Conservation (phyloP, 2,888 invertebrate genomes). For the Drosophila gaucha region DNA sequence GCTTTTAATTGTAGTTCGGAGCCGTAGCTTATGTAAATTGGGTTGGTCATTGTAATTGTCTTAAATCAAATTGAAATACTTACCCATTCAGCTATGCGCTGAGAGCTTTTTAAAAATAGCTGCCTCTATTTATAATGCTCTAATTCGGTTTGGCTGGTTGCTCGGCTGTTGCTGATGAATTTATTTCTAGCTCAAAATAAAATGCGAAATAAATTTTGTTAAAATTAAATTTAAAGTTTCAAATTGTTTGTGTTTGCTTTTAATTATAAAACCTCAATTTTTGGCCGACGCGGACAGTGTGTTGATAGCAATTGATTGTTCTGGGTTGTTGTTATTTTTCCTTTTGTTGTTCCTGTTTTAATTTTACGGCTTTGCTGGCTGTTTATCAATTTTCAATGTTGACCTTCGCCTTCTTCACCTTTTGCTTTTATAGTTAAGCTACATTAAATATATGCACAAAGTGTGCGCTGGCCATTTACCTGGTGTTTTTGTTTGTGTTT, state of each 20-base stretch:
- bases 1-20: conserved; percentile 26
- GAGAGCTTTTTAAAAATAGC: conserved; percentile 59
- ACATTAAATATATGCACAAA: conserved; percentile 62
- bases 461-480: conserved; percentile 20
- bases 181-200: conserved; percentile 48
- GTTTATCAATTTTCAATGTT: conserved; percentile 80
- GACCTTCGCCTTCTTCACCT: conserved; percentile 70
- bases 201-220: conserved; percentile 49
- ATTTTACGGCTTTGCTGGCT: conserved; percentile 31
- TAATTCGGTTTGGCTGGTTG: conserved; percentile 35
- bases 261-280: conserved; percentile 72
- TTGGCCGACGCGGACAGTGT: conserved; percentile 16
- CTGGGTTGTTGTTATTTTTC: conserved; percentile 13
- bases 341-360: conserved; percentile 18
- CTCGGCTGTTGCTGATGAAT: conserved; percentile 41
- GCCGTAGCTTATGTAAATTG: conserved; percentile 19
- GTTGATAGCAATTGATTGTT: conserved; percentile 33
- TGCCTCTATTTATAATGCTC: conserved; percentile 61
- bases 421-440: conserved; percentile 54
- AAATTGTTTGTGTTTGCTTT: conserved; percentile 75
- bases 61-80: conserved; percentile 32
- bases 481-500: conserved; percentile 58
- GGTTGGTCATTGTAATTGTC: conserved; percentile 37
- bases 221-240: conserved; percentile 45
- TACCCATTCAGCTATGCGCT: conserved; percentile 11